Conservation (phyloP, 2,888 invertebrate genomes). For the Lottia scabra region DNA sequence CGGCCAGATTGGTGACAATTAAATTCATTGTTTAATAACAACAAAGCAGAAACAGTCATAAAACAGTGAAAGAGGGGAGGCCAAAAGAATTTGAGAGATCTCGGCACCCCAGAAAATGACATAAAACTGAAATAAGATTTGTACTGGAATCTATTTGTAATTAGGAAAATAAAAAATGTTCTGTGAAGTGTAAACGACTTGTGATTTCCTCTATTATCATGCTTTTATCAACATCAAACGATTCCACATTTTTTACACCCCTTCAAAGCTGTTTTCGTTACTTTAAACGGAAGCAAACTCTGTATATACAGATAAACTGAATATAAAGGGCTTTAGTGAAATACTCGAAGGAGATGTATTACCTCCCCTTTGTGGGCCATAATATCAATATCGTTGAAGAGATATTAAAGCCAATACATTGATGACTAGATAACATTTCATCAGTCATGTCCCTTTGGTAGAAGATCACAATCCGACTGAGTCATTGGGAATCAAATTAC, state of each 20-base stretch:
- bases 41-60: slow-evolving; percentile 3
- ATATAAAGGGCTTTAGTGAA: slow-evolving; percentile 3
- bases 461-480: too few relatives aligned
- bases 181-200: background rate
- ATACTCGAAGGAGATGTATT: background rate
- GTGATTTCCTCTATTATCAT: slow-evolving; percentile 1
- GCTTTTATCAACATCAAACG: background rate
- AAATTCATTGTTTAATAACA: slow-evolving; percentile 7
- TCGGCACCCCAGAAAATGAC: background rate
- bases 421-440: too few relatives aligned
- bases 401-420: too few relatives aligned
- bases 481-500: too few relatives aligned
- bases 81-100: background rate
- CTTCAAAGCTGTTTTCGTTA: background rate
- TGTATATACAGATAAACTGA: background rate
- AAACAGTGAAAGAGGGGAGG: background rate
- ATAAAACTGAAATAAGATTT: slow-evolving; percentile 4
- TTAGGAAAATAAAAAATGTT: slow-evolving; percentile 1
- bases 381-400: background rate
- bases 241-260: background rate
- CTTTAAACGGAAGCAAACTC: background rate
- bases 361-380: background rate
- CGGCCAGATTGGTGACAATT: slow-evolving; percentile 1
- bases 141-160: slow-evolving; percentile 3
- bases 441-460: too few relatives aligned